Conservation (phyloP, 2,113 vertebrate genomes). For the Elgaria multicarinata region DNA sequence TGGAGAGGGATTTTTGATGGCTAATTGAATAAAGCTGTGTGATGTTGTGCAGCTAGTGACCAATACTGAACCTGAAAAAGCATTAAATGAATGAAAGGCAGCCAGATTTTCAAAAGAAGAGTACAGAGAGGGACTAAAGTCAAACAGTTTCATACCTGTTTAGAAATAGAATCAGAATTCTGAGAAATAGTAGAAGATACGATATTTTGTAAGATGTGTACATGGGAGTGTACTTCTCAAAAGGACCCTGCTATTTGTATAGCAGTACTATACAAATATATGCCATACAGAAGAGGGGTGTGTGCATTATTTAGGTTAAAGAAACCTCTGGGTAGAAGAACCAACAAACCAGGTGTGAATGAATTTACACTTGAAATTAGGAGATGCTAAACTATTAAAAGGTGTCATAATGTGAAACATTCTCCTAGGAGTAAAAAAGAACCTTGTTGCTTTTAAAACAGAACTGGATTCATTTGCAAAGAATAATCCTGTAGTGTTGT, state of each 20-base stretch:
- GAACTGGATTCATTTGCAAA: not conserved
- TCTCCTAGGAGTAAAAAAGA: not conserved
- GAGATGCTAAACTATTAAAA: not conserved
- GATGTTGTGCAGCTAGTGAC: not conserved
- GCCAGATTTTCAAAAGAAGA: conserved; percentile 24
- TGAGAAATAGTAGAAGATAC: conserved; percentile 36
- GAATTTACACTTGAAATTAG: not conserved
- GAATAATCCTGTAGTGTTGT: not conserved
- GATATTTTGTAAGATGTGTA: conserved; percentile 3
- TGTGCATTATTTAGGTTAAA: not conserved
- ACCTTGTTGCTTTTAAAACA: not conserved
- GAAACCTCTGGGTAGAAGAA: not conserved
- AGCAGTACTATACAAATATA: not conserved
- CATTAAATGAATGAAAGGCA: conserved; percentile 45
- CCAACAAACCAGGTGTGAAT: not conserved
- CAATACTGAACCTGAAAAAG: conserved; percentile 27
- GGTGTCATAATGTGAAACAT: not conserved
- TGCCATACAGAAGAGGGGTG: not conserved
- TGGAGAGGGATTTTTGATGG: not conserved
- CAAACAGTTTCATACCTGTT: conserved; percentile 26
- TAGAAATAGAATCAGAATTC: conserved; percentile 56
- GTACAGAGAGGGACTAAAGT: not conserved
- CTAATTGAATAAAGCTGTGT: conserved; percentile 56
- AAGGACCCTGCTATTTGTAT: not conserved
- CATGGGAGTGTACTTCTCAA: conserved; percentile 41